Evolutionary conservation across 1,140 invertebrate species (phyloP), one percentile per base, ranked within the genome.

Genomic region (Tetramorium parvispinum): DNA sequence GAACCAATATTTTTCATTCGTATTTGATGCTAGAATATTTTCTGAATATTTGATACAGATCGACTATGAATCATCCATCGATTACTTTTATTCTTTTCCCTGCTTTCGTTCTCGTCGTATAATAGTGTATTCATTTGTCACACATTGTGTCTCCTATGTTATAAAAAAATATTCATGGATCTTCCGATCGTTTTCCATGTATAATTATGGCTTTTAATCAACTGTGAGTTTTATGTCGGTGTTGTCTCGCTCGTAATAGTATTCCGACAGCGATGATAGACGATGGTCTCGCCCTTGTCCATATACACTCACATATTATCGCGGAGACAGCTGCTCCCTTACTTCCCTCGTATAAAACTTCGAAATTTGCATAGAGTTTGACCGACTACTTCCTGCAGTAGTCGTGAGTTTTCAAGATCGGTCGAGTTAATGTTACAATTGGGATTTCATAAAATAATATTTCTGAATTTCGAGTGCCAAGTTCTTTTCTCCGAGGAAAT

Each of bases 191-290:
- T 57, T 27, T 11, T 2, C 10, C 16, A 18, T 27, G 63, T 70
- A 32, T 68, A 55, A 68, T 37, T 43, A 37, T 37, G 59, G 24
- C 27, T 82, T 63, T 73, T 59, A 43, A 75, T 75, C 53, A 73
- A 57, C 11, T 37, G 63, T 70, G 49, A 70, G 21, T 81, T 68
- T 55, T 37, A 21, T 71, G 24, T 71, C 65, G 24, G 18, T 43
- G 51, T 59, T 59, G 53, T 82, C 21, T 68, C 53, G 55, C 27
- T 24, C 43, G 27, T 83, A 83, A 83, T 73, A n/a, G 43, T 24
- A 83, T 83, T 83, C 68, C 79, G 53, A 83, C 79, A 83, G 79
- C 79, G 24, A n/a, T 59, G 51, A 83, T 83, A 59, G 53, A 83
- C 68, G 79, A 75, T 18, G 40, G n/a, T 73, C 68, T 75, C 40